A percentile compares a stretch with the other conserved stretches of the same genome.
phyloP scores from a whole-genome alignment of 2,888 invertebrate species.

The Agelastica alni region DNA sequence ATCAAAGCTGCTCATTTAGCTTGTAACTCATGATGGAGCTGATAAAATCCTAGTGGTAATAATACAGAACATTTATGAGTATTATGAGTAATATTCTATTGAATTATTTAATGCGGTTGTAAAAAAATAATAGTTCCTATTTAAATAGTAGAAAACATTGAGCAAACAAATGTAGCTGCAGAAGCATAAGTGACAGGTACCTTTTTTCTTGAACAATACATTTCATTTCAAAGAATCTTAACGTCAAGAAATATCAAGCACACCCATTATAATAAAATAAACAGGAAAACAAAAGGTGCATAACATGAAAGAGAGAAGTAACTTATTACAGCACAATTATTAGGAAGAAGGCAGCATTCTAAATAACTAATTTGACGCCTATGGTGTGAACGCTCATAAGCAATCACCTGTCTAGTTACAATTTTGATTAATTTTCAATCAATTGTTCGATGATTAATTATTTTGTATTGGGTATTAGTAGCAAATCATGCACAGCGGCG shows the following conservation, averaged over 20 bases:
- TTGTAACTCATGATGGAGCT: too few species aligned
- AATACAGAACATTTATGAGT: too few species aligned
- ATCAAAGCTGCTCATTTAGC: too few species aligned
- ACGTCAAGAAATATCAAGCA: conserved; percentile 10
- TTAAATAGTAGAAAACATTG: too few species aligned
- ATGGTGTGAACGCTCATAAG: conserved; percentile 56
- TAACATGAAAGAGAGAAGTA: conserved; percentile 29
- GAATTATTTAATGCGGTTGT: too few species aligned
- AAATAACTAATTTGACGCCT: conserved; percentile 57
- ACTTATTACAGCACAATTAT: conserved; percentile 41
- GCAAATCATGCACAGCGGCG: conserved; percentile 38
- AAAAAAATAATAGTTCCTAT: too few species aligned
- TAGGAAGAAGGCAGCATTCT: conserved; percentile 44
- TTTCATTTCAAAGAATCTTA: conserved; percentile 14
- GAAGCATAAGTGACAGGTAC: conserved; percentile 6
- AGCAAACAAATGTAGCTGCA: too few species aligned
- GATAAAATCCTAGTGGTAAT: too few species aligned
- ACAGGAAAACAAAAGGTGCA: conserved; percentile 33
- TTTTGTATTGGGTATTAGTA: conserved; percentile 45
- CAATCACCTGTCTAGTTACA: conserved; percentile 59
- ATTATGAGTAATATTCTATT: too few species aligned
- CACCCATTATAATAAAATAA: conserved; percentile 26
- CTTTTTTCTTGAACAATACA: conserved; percentile 21
- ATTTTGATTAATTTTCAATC: conserved; percentile 60
- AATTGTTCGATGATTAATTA: conserved; percentile 58